These are phyloP conservation scores for Willisornis vidua DNA, from an alignment of 2,113 vertebrate genomes.

Conservation along the genomic window DNA sequence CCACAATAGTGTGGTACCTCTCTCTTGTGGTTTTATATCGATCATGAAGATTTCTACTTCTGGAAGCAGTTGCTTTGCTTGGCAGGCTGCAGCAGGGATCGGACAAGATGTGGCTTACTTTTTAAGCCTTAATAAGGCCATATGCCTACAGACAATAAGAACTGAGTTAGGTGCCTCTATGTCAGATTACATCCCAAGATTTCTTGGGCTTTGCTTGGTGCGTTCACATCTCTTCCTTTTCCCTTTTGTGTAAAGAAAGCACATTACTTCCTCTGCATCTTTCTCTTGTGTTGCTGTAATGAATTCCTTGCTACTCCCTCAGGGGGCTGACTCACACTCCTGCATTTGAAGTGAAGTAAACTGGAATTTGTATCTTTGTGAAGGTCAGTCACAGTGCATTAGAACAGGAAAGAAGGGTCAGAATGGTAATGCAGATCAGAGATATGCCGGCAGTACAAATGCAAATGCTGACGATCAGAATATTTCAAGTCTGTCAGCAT, in stretches of 20 bases:
- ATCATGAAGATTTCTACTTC: slow-evolving; percentile 33
- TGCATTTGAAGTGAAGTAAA: slow-evolving; percentile 44
- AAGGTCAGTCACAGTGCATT: slow-evolving; percentile 56
- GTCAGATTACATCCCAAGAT: slow-evolving; percentile 49
- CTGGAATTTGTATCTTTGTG: slow-evolving; percentile 61
- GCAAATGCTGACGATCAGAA: slow-evolving; percentile 41
- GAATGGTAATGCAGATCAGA: slow-evolving; percentile 51
- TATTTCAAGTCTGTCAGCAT: slow-evolving; percentile 35
- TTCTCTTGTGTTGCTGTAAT: slow-evolving; percentile 57
- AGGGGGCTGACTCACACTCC: slow-evolving; percentile 56
- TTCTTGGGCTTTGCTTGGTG: slow-evolving; percentile 51
- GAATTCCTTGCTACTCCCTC: slow-evolving; percentile 65
- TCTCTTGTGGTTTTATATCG: neutral
- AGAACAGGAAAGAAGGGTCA: slow-evolving; percentile 64
- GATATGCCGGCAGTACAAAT: neutral
- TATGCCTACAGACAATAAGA: slow-evolving; percentile 36
- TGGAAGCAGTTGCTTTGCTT: slow-evolving; percentile 28
- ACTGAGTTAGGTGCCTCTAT: neutral
- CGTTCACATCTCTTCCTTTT: slow-evolving; percentile 30
- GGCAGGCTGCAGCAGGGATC: slow-evolving; percentile 24
- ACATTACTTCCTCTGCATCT: slow-evolving; percentile 58
- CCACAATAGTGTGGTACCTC: neutral
- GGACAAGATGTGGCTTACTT: slow-evolving; percentile 39
- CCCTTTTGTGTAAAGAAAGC: slow-evolving; percentile 49
- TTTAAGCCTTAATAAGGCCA: slow-evolving; percentile 32